phyloP scores from a whole-genome alignment of 2,888 invertebrate species.

The Microdon myrmicae region DNA sequence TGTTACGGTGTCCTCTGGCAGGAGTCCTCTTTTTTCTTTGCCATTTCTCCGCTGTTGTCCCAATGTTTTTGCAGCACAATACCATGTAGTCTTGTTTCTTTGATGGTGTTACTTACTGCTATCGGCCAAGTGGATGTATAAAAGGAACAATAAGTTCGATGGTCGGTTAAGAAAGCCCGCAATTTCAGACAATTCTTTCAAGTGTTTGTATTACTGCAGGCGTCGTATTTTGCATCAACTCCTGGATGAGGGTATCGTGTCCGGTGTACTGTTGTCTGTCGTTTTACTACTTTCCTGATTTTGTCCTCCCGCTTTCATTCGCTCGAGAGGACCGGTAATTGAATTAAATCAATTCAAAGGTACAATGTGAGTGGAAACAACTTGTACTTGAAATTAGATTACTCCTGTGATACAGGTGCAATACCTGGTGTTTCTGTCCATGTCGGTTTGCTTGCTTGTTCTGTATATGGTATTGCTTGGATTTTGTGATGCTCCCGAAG shows the following conservation, averaged over 20 bases:
- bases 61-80: conserved; percentile 23
- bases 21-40: conserved; percentile 10
- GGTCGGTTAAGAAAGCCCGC: conserved; percentile 5
- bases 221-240: conserved; percentile 34
- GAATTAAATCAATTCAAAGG: conserved; percentile 57
- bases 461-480: conserved; percentile 18
- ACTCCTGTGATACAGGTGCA: conserved; percentile 57
- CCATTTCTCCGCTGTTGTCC: neutral
- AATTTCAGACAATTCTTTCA: conserved; percentile 45
- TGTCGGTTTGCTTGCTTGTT: conserved; percentile 41
- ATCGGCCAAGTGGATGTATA: conserved; percentile 42
- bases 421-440: conserved; percentile 54
- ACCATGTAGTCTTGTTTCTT: conserved; percentile 41
- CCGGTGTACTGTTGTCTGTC: conserved; percentile 8
- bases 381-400: conserved; percentile 57
- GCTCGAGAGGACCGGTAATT: conserved; percentile 53
- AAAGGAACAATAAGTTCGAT: conserved; percentile 34
- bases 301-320: conserved; percentile 17
- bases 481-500: conserved; percentile 18
- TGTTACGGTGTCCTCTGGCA: conserved; percentile 25
- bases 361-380: conserved; percentile 55
- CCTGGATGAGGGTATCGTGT: conserved; percentile 7
- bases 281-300: conserved; percentile 6
- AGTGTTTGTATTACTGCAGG: conserved; percentile 41
- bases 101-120: conserved; percentile 49